A percentile compares a stretch with the other conserved stretches of the same genome.
phyloP scores from a whole-genome alignment of 2,888 invertebrate species.

The Trimorus sp. region DNA sequence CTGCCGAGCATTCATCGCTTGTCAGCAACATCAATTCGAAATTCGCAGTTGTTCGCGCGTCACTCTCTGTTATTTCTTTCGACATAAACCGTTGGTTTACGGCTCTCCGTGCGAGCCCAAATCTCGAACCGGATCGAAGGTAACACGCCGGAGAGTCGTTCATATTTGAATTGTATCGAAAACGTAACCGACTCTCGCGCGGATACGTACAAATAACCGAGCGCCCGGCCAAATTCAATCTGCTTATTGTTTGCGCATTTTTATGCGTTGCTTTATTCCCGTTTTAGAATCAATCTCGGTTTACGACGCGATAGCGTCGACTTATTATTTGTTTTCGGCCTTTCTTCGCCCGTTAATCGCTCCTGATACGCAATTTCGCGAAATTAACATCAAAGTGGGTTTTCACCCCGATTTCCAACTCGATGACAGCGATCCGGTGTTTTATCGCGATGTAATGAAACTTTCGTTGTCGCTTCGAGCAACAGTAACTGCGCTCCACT shows the following conservation, averaged over 20 bases:
- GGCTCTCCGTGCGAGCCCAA: conserved; percentile 24
- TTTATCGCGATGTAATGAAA: too few relatives aligned
- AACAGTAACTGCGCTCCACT: too few relatives aligned
- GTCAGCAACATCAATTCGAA: conserved; percentile 59
- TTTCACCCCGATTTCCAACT: not conserved
- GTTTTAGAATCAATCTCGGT: conserved; percentile 33
- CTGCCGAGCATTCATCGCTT: conserved; percentile 43
- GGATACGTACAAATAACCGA: conserved; percentile 26
- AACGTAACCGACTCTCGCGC: conserved; percentile 32
- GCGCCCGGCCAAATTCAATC: conserved; percentile 34
- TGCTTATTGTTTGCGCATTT: conserved; percentile 49
- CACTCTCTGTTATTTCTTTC: conserved; percentile 57
- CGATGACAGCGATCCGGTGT: not conserved
- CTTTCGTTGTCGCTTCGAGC: too few relatives aligned
- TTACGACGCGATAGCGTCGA: conserved; percentile 19
- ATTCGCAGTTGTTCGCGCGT: conserved; percentile 57
- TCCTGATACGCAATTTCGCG: too few relatives aligned
- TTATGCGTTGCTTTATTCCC: conserved; percentile 33
- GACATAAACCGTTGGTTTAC: conserved; percentile 58
- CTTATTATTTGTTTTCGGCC: conserved; percentile 13
- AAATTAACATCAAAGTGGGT: not conserved
- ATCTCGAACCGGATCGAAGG: conserved; percentile 40
- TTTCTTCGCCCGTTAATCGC: not conserved
- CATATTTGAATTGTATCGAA: conserved; percentile 47
- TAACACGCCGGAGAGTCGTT: conserved; percentile 36